Evolutionary conservation across 2,888 invertebrate species (phyloP), one percentile per base, ranked within the genome.

Genomic region (Campoplex nolae): DNA sequence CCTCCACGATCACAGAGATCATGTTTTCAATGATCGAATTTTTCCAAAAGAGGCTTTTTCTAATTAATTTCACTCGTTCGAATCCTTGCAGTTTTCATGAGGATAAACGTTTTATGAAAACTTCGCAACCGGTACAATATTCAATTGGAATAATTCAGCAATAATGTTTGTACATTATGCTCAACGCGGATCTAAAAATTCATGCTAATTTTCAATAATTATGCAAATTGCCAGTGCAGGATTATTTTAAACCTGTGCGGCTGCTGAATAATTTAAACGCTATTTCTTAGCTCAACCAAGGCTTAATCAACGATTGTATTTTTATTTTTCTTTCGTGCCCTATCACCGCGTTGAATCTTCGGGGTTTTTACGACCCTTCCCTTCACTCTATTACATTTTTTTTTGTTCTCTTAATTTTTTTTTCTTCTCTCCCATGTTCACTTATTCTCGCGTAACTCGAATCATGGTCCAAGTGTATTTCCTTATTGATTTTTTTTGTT

Each of bases 191-290:
- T 62, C 62, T 62, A 62, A 62, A 62, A 62, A 62, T 62, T 6
- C 62, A 62, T 62, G 62, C 62, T 16, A 62, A 62, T 62, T 62
- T 62, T 62, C 32, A 62, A 62, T 62, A 62, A 62, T 62, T 62
- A 62, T 62, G 62, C 62, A 62, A 32, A 62, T 62, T 62, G 32
- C 32, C 32, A 32, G 16, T 62, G 62, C 62, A 32, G 32, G 62
- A 62, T 32, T 62, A 62, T 62, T 62, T 62, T 62, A 32, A 62
- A 62, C 62, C 16, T 32, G 23, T 23, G 23, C 23, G 16, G 62
- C 62, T 62, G 62, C 32, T 62, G 62, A 32, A 62, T 62, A 62
- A 62, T 32, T 62, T 16, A 62, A 23, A 62, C 62, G 62, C 32
- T 62, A 32, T 62, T 62, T 62, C 62, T 32, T 62, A 32, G 32